Evolutionary conservation across 2,888 invertebrate genomes (phyloP).

Genomic region (Scelioninae gen. 2): DNA sequence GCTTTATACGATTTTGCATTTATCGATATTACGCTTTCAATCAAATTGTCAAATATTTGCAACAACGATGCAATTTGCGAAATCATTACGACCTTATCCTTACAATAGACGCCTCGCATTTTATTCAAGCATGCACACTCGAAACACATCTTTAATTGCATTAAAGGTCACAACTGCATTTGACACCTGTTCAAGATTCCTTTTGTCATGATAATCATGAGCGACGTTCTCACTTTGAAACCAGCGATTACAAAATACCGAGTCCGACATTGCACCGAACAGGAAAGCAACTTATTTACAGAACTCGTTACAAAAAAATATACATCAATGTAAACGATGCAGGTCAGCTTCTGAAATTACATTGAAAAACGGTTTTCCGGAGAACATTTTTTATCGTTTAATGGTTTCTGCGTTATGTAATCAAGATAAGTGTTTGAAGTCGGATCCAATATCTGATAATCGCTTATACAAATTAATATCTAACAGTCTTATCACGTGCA

Average conservation of each 20-base stretch:
- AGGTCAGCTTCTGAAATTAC: too few relatives aligned
- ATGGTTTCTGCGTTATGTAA: slow-evolving; percentile 15
- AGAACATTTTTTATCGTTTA: slow-evolving; percentile 20
- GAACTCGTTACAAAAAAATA: slow-evolving; percentile 5
- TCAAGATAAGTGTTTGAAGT: slow-evolving; percentile 12
- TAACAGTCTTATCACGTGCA: slow-evolving; percentile 38
- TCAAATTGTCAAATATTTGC: slow-evolving; percentile 25
- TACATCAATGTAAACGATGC: slow-evolving; percentile 12
- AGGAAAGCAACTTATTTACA: slow-evolving; percentile 19
- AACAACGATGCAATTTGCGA: slow-evolving; percentile 19
- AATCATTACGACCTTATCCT: slow-evolving; percentile 29
- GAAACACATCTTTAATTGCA: slow-evolving; percentile 7
- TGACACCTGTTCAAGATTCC: slow-evolving; percentile 27
- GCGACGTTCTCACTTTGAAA: neutral
- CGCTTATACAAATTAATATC: slow-evolving; percentile 38
- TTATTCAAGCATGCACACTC: slow-evolving; percentile 5
- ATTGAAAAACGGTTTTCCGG: too few relatives aligned
- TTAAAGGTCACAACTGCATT: slow-evolving; percentile 28
- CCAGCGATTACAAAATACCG: slow-evolving; percentile 14
- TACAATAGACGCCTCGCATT: slow-evolving; percentile 14
- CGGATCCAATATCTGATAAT: slow-evolving; percentile 28
- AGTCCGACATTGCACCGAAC: neutral
- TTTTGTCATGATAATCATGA: slow-evolving; percentile 10
- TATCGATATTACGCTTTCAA: slow-evolving; percentile 29
- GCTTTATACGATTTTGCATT: slow-evolving; percentile 19